Conservation (phyloP, 92 coral and sea anemone species). For the Palythoa grandis region DNA sequence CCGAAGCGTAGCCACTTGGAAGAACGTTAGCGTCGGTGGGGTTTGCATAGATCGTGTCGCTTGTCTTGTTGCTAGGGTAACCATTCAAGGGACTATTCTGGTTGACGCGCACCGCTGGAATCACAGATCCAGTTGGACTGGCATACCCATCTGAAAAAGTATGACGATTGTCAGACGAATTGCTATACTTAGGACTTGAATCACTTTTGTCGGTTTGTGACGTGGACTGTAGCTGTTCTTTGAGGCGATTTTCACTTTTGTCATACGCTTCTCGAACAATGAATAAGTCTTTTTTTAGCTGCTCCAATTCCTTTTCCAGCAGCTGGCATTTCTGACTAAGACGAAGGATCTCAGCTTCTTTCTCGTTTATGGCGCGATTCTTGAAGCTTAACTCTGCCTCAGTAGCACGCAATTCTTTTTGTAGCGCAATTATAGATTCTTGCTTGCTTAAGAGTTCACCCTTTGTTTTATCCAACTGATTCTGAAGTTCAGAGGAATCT, state of each 20-base stretch:
- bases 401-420: constrained; percentile 78
- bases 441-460: constrained; percentile 81
- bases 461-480: constrained; percentile 89
- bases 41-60: constrained; percentile 1
- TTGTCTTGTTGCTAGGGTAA: constrained; percentile 15
- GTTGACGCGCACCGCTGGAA: constrained; percentile 41
- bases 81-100: constrained; percentile 17
- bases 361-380: constrained; percentile 78
- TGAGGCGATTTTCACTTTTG: constrained; percentile 68
- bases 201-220: not conserved
- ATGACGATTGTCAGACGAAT: not conserved
- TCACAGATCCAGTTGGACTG: constrained; percentile 2
- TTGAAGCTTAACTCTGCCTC: constrained; percentile 77
- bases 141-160: not conserved
- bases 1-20: constrained; percentile 27
- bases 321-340: constrained; percentile 73
- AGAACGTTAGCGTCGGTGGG: constrained; percentile 2
- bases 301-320: constrained; percentile 87
- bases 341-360: constrained; percentile 73
- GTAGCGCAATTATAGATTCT: constrained; percentile 79
- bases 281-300: constrained; percentile 80
- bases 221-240: constrained; percentile 38
- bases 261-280: constrained; percentile 73
- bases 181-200: not conserved
- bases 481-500: constrained; percentile 69